Evolutionary conservation across 2,113 vertebrate genomes (phyloP), one percentile per base, ranked within the genome.

Genomic region (Cacatua alba): DNA sequence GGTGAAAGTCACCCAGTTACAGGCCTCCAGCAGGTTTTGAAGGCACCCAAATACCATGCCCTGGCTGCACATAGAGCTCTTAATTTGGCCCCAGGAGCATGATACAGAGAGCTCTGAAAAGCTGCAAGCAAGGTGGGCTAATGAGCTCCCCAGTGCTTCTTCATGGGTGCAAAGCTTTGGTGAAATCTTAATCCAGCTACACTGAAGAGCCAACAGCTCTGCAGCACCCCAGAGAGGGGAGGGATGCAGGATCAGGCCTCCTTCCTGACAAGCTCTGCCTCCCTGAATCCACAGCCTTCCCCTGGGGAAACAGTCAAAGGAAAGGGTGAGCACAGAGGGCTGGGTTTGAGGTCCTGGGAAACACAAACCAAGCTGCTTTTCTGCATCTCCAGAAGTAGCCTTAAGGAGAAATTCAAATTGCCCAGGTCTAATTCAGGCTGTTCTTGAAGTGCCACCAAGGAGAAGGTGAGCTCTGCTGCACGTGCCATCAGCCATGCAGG

Each of bases 401-500:
- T 70, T 16, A 16, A 46, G 26, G 25, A 57, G 67, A 80, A 86
- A 62, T 55, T 17, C 28, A 37, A 64, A 8, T 6, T 46, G 15
- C 33, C 43, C 68, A 51, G 67, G 75, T 60, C 17, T 71, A 35
- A 59, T 28, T 62, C 52, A 43, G 39, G 20, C 52, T 76, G 68
- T 26, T 80, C 52, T 59, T 51, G 11, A 19, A 46, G 43, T 43
- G n/a, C 28, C 59, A 75, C 52, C 52, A 46, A 49, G 28, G 39
- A 88, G 6, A 2, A 43, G 21, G 23, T 9, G 70, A 80, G 35
- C 28, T 88, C 67, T 82, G 52, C 25, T 72, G 43, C 39, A 79
- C 20, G 5, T 11, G 19, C 43, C 37, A n/a, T 6, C 0, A 2
- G 49, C 39, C 2, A 0, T 7, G 43, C 31, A 67, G 46, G 51